Percentiles rank a stretch among this genome's conserved stretches.
Conservation (phyloP, 2,888 invertebrate species). For the Doris montereyensis region DNA sequence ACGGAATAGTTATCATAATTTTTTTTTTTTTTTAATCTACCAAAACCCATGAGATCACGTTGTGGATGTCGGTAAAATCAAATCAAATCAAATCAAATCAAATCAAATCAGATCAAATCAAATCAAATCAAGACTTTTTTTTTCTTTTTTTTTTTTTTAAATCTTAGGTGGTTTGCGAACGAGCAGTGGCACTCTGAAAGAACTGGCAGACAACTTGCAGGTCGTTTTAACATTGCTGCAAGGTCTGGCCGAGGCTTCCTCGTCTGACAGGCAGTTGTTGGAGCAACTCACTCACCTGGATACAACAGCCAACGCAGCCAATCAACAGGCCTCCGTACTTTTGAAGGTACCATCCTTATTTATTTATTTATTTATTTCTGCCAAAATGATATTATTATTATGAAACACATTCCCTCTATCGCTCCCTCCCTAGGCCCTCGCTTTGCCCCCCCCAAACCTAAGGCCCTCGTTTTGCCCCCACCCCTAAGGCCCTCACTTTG, state of each 20-base stretch:
- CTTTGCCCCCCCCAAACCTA: no score
- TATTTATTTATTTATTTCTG: background rate
- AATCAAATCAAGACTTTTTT: no score
- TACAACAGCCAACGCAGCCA: background rate
- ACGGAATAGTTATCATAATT: no score
- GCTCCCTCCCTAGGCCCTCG: conserved; percentile 19
- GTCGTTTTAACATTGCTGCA: conserved; percentile 2
- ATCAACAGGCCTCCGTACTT: background rate
- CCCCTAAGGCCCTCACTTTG: no score
- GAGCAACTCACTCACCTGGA: conserved; percentile 11
- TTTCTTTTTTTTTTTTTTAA: background rate
- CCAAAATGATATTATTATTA: background rate
- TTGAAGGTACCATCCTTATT: background rate
- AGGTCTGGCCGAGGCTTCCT: conserved; percentile 16
- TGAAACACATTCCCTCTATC: background rate
- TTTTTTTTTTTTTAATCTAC: no score
- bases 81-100: no score
- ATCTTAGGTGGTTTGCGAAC: conserved; percentile 11
- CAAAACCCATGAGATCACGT: no score
- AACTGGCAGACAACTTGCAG: conserved; percentile 1
- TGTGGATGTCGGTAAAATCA: no score
- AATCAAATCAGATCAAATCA: no score
- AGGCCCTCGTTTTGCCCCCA: no score
- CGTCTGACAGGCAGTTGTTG: conserved; percentile 8
- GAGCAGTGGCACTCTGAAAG: background rate